A percentile compares a stretch with the other conserved stretches of the same genome.
Conservation (phyloP, 2,113 vertebrate genomes). For the Hippocampus barbouri region DNA sequence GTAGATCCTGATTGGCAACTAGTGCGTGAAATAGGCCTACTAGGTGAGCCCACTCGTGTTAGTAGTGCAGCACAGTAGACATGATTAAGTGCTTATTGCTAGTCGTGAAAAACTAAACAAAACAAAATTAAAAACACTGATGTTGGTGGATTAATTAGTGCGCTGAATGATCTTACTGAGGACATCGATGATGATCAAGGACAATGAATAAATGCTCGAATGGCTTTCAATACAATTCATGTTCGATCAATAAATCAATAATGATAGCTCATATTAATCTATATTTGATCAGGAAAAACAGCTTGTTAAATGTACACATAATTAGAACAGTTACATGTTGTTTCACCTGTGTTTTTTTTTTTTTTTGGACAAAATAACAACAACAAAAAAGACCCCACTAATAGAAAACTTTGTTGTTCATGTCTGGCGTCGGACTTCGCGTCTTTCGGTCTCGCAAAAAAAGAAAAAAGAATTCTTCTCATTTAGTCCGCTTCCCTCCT, state of each 20-base stretch:
- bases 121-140: no score
- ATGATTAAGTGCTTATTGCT: background rate
- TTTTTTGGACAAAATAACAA: constrained; percentile 17
- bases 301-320: constrained; percentile 46
- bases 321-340: constrained; percentile 37
- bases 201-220: background rate
- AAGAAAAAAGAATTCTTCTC: background rate
- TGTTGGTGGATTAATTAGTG: background rate
- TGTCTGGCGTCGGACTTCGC: constrained; percentile 43
- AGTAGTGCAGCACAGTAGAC: no score
- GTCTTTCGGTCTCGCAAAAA: background rate
- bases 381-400: constrained; percentile 21
- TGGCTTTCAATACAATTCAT: background rate
- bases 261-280: constrained; percentile 55
- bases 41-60: no score
- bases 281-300: constrained; percentile 40
- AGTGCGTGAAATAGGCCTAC: no score
- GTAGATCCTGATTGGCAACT: no score
- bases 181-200: background rate
- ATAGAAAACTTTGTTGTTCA: constrained; percentile 37
- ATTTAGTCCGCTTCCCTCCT: background rate
- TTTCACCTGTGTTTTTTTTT: constrained; percentile 11
- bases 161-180: background rate
- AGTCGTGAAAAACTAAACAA: no score
- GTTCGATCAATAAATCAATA: constrained; percentile 43